A percentile compares a stretch with the other conserved stretches of the same genome.
Evolutionary conservation across 2,888 invertebrate species (phyloP).

Genomic region (Molanna angustata): DNA sequence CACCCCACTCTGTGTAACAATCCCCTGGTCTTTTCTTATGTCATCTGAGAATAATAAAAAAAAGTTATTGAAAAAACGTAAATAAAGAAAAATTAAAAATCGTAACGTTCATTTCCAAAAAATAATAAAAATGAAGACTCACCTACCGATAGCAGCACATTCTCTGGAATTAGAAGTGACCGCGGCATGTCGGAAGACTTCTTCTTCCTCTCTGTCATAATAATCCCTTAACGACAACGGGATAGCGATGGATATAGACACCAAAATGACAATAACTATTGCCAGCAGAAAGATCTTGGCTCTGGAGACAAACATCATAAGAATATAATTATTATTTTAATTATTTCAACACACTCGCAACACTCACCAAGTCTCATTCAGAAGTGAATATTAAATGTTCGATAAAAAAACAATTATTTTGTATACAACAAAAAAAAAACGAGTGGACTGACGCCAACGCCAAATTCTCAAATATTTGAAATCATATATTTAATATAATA

Average conservation of each 20-base stretch:
- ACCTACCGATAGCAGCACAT: conserved; percentile 72
- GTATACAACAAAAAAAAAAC: too few relatives aligned
- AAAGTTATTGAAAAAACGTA: too few relatives aligned
- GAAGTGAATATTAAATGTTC: too few relatives aligned
- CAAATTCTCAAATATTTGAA: too few relatives aligned
- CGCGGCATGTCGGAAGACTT: conserved; percentile 50
- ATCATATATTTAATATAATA: too few relatives aligned
- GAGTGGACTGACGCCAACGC: too few relatives aligned
- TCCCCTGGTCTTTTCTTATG: too few relatives aligned
- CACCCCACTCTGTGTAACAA: too few relatives aligned
- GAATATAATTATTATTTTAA: too few relatives aligned
- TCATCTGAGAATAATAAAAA: neutral
- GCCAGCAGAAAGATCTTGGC: conserved; percentile 10
- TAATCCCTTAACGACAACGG: conserved; percentile 47
- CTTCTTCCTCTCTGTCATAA: conserved; percentile 3
- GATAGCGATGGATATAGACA: conserved; percentile 40
- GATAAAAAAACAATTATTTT: too few relatives aligned
- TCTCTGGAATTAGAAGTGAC: conserved; percentile 72
- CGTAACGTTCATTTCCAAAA: neutral
- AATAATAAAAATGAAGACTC: conserved; percentile 28
- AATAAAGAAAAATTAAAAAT: neutral
- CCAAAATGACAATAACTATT: neutral
- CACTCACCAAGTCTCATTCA: too few relatives aligned
- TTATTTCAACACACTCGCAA: too few relatives aligned
- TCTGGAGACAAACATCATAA: conserved; percentile 9